Conservation (phyloP, 92 coral and sea anemone species). For the Umimayanthus kanabou region DNA sequence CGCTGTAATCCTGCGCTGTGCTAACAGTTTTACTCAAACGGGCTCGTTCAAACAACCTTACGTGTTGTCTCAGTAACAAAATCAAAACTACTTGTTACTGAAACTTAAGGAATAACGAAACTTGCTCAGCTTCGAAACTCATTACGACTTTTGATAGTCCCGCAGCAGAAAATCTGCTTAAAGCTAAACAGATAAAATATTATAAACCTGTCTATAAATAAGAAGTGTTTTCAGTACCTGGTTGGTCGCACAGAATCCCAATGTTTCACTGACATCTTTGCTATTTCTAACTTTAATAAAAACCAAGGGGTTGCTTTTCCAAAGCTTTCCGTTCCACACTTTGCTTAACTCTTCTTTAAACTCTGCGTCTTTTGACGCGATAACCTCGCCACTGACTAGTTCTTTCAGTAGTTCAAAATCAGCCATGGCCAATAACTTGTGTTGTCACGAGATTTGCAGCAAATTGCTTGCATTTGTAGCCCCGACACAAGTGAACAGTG, state of each 20-base stretch:
- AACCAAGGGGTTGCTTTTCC: slow-evolving; percentile 21
- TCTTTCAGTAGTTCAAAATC: not conserved
- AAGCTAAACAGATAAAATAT: no score
- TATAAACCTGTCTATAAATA: no score
- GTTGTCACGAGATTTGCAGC: not conserved
- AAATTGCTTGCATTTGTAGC: not conserved
- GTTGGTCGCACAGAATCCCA: slow-evolving; percentile 31
- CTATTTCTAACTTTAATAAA: slow-evolving; percentile 17
- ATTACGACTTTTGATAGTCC: no score
- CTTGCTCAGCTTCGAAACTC: no score
- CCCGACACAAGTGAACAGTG: not conserved
- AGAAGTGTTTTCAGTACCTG: not conserved
- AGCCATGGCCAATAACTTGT: not conserved
- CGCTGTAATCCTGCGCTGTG: not conserved
- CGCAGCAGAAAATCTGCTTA: no score
- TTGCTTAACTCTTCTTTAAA: slow-evolving; percentile 25
- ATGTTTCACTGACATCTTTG: slow-evolving; percentile 20
- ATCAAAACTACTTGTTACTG: no score
- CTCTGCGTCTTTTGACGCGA: not conserved
- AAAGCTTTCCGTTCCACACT: slow-evolving; percentile 41
- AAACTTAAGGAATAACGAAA: no score
- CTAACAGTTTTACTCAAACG: no score
- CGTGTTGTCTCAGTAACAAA: no score
- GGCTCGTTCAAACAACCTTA: no score
- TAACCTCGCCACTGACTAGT: slow-evolving; percentile 10